Percentiles rank a stretch among this genome's conserved stretches.
Evolutionary conservation across 1,140 invertebrate genomes (phyloP).

Genomic region (Cepaea nemoralis): DNA sequence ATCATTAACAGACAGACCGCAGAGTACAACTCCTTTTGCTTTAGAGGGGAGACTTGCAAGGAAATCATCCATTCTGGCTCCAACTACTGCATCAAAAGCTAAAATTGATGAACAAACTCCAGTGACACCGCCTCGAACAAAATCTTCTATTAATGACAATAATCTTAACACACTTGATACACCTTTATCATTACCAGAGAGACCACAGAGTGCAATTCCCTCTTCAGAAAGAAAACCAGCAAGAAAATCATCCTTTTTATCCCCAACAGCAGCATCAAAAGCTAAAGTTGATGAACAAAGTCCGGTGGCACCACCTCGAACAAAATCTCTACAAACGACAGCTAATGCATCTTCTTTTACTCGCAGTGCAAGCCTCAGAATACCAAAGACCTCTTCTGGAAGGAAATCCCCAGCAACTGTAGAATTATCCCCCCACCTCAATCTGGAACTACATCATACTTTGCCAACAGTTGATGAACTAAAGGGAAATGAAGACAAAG

Average conservation of each 20-base stretch:
- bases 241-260: slow-evolving; percentile 56
- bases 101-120: slow-evolving; percentile 29
- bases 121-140: slow-evolving; percentile 40
- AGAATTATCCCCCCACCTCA: slow-evolving; percentile 16
- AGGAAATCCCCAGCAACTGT: slow-evolving; percentile 14
- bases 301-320: slow-evolving; percentile 37
- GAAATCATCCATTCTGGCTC: slow-evolving; percentile 57
- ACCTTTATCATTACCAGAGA: slow-evolving; percentile 8
- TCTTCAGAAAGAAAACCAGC: slow-evolving; percentile 34
- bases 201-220: slow-evolving; percentile 36
- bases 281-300: slow-evolving; percentile 39
- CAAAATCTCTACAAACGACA: slow-evolving; percentile 36
- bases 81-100: slow-evolving; percentile 61
- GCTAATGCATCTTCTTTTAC: slow-evolving; percentile 29
- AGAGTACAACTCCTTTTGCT: slow-evolving; percentile 38
- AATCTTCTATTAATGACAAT: slow-evolving; percentile 21
- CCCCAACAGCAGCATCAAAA: slow-evolving; percentile 61
- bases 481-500: slow-evolving; percentile 22
- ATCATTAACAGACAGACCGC: slow-evolving; percentile 8
- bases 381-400: slow-evolving; percentile 13
- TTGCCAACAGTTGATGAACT: slow-evolving; percentile 44
- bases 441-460: slow-evolving; percentile 26
- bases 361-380: slow-evolving; percentile 16
- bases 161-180: slow-evolving; percentile 1
- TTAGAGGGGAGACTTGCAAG: slow-evolving; percentile 35